These are phyloP conservation scores for Acromyrmex echinatior DNA, from an alignment of 1,140 invertebrate genomes.

Conservation along the genomic window DNA sequence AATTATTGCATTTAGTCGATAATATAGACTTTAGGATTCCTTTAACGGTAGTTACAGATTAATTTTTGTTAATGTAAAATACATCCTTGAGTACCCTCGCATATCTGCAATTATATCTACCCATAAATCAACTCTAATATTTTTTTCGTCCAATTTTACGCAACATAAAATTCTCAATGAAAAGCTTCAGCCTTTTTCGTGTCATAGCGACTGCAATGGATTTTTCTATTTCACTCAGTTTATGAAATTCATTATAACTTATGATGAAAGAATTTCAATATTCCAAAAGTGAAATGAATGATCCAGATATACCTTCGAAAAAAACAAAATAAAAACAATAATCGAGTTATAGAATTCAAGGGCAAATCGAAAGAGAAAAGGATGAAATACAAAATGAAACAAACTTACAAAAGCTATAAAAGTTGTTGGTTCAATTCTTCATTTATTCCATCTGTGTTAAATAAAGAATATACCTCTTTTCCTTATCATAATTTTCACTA, in stretches of 20 bases:
- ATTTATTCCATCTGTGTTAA: not conserved
- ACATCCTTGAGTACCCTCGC: not conserved
- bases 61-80: not conserved
- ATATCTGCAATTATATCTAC: not conserved
- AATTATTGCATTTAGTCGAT: no score
- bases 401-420: not conserved
- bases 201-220: not conserved
- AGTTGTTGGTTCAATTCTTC: not conserved
- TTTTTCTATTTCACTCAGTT: not conserved
- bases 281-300: not conserved
- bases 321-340: not conserved
- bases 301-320: not conserved
- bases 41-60: not conserved
- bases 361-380: not conserved
- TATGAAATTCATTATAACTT: not conserved
- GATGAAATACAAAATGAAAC: not conserved
- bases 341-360: not conserved
- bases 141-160: not conserved
- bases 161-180: slow-evolving; percentile 9
- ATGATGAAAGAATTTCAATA: not conserved
- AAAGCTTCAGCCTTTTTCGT: not conserved
- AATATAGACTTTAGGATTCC: no score
- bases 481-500: not conserved
- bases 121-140: slow-evolving; percentile 13
- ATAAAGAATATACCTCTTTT: not conserved